Evolutionary conservation across 2,888 invertebrate genomes (phyloP).

Genomic region (Eumacrocentrus americanus): DNA sequence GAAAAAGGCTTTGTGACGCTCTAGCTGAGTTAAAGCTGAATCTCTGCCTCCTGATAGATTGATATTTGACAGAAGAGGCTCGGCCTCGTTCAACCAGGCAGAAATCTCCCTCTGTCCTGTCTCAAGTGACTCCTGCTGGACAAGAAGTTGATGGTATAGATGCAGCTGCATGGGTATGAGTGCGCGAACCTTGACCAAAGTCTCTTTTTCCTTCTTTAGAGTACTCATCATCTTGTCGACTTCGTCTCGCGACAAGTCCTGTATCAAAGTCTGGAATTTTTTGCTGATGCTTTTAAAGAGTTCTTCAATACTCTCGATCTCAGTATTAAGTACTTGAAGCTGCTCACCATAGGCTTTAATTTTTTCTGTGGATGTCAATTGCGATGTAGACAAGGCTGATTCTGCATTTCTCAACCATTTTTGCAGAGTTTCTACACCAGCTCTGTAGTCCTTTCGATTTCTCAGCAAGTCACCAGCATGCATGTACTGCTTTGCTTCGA

Average conservation of each 20-base stretch:
- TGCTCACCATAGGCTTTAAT: constrained; percentile 82
- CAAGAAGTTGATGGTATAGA: constrained; percentile 79
- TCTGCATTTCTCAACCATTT: constrained; percentile 84
- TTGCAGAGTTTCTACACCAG: constrained; percentile 76
- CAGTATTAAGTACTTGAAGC: constrained; percentile 76
- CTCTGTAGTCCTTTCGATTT: constrained; percentile 78
- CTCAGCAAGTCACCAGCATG: constrained; percentile 86
- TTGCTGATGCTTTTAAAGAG: constrained; percentile 90
- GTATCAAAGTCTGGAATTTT: constrained; percentile 88
- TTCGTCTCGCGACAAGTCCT: constrained; percentile 86
- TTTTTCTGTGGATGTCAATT: constrained; percentile 77
- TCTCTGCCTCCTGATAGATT: constrained; percentile 72
- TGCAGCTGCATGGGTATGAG: constrained; percentile 83
- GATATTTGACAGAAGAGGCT: constrained; percentile 71
- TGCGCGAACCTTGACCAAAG: constrained; percentile 82
- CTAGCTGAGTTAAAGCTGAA: constrained; percentile 75
- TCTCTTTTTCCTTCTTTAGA: constrained; percentile 87
- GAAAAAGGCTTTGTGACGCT: constrained; percentile 85
- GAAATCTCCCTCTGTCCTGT: constrained; percentile 85
- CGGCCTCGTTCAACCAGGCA: constrained; percentile 86
- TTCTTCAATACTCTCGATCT: constrained; percentile 87
- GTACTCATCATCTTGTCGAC: constrained; percentile 89
- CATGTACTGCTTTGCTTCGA: constrained; percentile 85
- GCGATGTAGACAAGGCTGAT: constrained; percentile 70
- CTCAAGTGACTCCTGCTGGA: constrained; percentile 90